These are phyloP conservation scores for Psittacula cyanocephala DNA, from an alignment of 2,113 vertebrate genomes.

Conservation along the genomic window DNA sequence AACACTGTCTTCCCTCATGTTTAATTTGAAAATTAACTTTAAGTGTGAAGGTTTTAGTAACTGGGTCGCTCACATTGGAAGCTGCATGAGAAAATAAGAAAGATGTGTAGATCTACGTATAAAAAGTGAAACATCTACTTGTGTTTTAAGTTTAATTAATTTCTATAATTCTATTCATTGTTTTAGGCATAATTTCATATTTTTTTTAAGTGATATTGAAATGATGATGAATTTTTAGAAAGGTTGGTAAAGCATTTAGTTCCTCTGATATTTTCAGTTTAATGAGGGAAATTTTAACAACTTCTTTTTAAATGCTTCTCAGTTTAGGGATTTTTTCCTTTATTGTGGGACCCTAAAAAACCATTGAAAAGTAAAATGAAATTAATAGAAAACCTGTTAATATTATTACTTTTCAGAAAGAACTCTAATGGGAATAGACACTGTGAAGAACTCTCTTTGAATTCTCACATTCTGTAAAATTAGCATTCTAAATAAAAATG, in stretches of 20 bases:
- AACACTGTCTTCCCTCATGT: background rate
- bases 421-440: background rate
- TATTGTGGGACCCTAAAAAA: background rate
- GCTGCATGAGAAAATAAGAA: background rate
- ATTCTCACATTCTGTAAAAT: constrained; percentile 13
- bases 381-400: background rate
- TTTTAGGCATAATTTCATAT: background rate
- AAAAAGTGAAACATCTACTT: background rate
- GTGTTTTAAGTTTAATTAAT: background rate
- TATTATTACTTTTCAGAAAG: background rate
- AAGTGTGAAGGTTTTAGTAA: background rate
- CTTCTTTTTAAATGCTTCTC: background rate
- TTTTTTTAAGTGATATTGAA: background rate
- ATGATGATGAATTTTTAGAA: background rate
- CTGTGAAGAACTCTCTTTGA: background rate
- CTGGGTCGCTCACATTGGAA: background rate
- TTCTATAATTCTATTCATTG: background rate
- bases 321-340: background rate
- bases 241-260: background rate
- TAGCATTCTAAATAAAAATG: constrained; percentile 6
- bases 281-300: background rate
- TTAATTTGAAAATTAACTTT: background rate
- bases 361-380: background rate
- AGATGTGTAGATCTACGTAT: background rate
- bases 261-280: background rate